Evolutionary conservation across 2,113 vertebrate genomes (phyloP).

Genomic region (Verasper variegatus): DNA sequence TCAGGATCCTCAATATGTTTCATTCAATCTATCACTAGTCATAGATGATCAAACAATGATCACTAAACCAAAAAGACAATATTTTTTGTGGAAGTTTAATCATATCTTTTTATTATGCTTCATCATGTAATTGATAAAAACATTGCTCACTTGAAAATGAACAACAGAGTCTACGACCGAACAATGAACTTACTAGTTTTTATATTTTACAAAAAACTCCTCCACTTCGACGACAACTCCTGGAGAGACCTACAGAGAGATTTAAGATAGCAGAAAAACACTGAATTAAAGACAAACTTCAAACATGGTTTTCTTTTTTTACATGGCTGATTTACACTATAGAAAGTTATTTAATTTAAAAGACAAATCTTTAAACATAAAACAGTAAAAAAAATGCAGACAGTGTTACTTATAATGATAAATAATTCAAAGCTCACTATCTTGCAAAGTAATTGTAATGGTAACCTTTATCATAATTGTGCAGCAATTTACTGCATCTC

Average conservation of each 20-base stretch:
- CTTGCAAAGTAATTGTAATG: background rate
- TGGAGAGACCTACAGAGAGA: slow-evolving; percentile 86
- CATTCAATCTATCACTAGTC: background rate
- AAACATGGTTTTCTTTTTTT: background rate
- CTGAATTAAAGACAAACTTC: background rate
- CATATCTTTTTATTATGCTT: background rate
- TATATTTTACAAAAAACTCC: slow-evolving; percentile 99
- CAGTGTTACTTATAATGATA: no score
- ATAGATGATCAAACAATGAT: background rate
- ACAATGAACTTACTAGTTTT: slow-evolving; percentile 94
- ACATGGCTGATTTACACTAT: background rate
- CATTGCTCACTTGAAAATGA: background rate
- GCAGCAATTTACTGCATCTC: background rate
- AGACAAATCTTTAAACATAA: background rate
- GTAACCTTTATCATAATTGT: background rate
- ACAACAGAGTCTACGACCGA: background rate
- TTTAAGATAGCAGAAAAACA: slow-evolving; percentile 11
- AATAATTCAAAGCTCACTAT: background rate
- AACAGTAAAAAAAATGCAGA: background rate
- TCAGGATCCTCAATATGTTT: background rate
- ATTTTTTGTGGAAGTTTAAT: no score
- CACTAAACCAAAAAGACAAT: background rate
- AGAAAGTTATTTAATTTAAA: background rate
- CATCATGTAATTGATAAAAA: background rate
- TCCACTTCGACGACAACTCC: slow-evolving; percentile 92